phyloP scores from a whole-genome alignment of 2,797 vertebrate genomes.

The Apodemus agrarius region DNA sequence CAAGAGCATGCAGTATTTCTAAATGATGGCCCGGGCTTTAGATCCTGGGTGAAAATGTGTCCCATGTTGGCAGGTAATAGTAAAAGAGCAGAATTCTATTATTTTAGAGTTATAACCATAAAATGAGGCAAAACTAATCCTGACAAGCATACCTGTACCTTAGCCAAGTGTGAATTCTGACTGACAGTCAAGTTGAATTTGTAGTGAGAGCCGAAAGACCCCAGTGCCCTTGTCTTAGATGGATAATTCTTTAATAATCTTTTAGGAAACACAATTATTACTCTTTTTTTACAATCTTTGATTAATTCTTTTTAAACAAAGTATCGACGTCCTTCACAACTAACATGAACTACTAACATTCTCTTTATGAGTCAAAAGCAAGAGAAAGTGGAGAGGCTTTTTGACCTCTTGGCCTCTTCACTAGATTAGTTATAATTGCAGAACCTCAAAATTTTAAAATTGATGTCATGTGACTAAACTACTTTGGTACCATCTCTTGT shows the following conservation, averaged over 20 bases:
- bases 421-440: not conserved
- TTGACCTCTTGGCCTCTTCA: conserved; percentile 49
- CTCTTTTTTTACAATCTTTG: conserved; percentile 33
- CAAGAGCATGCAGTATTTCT: not conserved
- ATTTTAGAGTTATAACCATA: not conserved
- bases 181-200: conserved; percentile 24
- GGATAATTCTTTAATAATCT: not conserved
- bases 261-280: conserved; percentile 28
- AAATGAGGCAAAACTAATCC: not conserved
- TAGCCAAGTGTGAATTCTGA: conserved; percentile 27
- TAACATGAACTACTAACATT: not conserved
- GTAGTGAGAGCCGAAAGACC: not conserved
- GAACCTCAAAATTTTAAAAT: conserved; percentile 45
- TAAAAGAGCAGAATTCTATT: not conserved
- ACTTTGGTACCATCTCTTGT: conserved; percentile 82
- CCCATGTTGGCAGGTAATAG: not conserved
- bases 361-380: conserved; percentile 39
- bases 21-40: not conserved
- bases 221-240: not conserved
- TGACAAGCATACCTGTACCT: not conserved
- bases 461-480: conserved; percentile 79
- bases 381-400: not conserved
- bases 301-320: conserved; percentile 5
- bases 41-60: not conserved
- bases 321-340: not conserved